Conservation (phyloP, 2,113 vertebrate species). For the Rhea americana region DNA sequence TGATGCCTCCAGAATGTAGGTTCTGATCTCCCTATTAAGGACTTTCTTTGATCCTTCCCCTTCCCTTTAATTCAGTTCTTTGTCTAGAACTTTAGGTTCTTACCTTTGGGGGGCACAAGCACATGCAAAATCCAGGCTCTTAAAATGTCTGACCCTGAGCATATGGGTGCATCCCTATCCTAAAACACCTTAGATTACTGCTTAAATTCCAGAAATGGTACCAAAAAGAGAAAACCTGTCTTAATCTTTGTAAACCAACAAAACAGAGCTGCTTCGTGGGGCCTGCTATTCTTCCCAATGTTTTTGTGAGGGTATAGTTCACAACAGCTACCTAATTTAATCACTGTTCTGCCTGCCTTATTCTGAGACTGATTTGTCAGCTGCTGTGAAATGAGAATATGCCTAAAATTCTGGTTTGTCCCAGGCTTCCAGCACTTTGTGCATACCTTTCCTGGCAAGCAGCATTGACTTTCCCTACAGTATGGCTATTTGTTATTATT, state of each 20-base stretch:
- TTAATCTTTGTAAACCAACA: background rate
- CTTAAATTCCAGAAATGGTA: background rate
- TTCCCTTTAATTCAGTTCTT: background rate
- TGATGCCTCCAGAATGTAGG: background rate
- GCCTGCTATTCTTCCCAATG: background rate
- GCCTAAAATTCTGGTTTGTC: background rate
- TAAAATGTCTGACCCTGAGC: background rate
- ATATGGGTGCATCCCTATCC: background rate
- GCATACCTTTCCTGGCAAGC: constrained; percentile 47
- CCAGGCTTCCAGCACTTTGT: background rate
- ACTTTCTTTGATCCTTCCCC: background rate
- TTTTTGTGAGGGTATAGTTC: constrained; percentile 8
- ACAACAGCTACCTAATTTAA: constrained; percentile 24
- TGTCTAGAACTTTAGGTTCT: background rate
- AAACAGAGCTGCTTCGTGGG: background rate
- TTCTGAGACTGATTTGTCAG: background rate
- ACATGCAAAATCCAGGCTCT: background rate
- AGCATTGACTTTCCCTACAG: background rate
- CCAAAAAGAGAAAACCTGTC: background rate
- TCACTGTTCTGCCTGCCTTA: background rate
- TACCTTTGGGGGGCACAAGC: background rate
- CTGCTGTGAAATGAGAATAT: background rate
- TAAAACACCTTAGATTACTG: background rate
- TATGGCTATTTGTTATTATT: constrained; percentile 52
- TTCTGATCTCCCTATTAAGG: background rate